Evolutionary conservation across 2,888 invertebrate species (phyloP).

Genomic region (Sericinus montela): DNA sequence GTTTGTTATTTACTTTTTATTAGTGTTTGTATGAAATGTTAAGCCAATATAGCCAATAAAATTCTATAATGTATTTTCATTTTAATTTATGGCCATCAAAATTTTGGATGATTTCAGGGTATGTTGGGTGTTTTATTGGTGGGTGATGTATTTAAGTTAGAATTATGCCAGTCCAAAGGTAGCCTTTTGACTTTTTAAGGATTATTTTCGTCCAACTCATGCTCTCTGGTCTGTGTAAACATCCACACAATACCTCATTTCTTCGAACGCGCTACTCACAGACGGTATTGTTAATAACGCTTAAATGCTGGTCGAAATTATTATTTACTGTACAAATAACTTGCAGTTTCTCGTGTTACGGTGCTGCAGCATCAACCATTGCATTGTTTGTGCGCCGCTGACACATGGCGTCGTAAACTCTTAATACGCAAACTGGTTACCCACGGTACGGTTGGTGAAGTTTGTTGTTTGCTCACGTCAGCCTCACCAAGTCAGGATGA

Average conservation of each 20-base stretch:
- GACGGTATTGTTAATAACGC: constrained; percentile 12
- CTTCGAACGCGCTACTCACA: constrained; percentile 8
- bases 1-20: no score
- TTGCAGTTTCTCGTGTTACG: constrained; percentile 34
- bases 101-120: no score
- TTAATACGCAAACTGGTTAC: constrained; percentile 31
- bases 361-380: constrained; percentile 30
- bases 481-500: neutral
- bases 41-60: no score
- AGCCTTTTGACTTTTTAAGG: neutral
- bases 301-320: constrained; percentile 37
- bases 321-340: constrained; percentile 38
- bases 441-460: neutral
- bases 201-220: neutral
- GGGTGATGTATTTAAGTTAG: no score
- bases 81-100: no score
- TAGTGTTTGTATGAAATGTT: no score
- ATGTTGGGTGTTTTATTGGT: no score
- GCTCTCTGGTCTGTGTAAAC: constrained; percentile 3
- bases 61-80: no score
- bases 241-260: constrained; percentile 14
- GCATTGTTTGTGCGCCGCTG: constrained; percentile 43
- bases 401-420: constrained; percentile 47
- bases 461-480: neutral
- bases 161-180: no score